Conservation (phyloP, 2,113 vertebrate genomes). For the Spheniscus mendiculus region DNA sequence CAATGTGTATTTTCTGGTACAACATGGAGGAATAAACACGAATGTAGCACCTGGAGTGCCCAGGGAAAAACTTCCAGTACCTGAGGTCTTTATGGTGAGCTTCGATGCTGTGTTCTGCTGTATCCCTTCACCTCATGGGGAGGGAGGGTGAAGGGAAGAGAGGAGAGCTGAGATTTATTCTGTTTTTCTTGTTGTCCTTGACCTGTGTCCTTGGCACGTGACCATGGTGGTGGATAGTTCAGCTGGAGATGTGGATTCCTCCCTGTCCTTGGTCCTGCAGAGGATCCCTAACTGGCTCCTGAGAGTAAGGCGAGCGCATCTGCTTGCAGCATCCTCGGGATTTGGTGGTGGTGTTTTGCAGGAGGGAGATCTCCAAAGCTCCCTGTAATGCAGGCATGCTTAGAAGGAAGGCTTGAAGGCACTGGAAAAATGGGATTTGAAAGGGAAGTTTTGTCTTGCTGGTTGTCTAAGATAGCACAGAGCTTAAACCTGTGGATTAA, state of each 20-base stretch:
- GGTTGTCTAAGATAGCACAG: not conserved
- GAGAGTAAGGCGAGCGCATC: rapidly evolving
- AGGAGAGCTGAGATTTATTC: not conserved
- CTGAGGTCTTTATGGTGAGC: not conserved
- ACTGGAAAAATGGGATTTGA: not conserved
- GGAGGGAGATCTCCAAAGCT: not conserved
- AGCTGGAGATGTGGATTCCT: not conserved
- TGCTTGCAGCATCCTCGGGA: not conserved
- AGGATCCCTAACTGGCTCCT: not conserved
- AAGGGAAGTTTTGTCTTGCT: not conserved
- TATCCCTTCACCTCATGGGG: not conserved
- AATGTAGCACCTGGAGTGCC: not conserved
- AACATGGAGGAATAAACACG: not conserved
- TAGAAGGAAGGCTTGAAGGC: not conserved
- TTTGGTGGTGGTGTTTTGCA: not conserved
- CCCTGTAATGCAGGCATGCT: not conserved
- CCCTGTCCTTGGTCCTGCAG: conserved; percentile 50
- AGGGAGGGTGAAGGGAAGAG: not conserved
- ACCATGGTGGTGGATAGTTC: not conserved
- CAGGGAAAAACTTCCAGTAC: not conserved
- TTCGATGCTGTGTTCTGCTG: not conserved
- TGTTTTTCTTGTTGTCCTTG: not conserved
- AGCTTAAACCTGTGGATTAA: not conserved
- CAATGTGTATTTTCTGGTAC: not conserved
- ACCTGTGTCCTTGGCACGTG: rapidly evolving